phyloP scores from a whole-genome alignment of 2,888 invertebrate genomes.

The Polydrusus pterygomalis region DNA sequence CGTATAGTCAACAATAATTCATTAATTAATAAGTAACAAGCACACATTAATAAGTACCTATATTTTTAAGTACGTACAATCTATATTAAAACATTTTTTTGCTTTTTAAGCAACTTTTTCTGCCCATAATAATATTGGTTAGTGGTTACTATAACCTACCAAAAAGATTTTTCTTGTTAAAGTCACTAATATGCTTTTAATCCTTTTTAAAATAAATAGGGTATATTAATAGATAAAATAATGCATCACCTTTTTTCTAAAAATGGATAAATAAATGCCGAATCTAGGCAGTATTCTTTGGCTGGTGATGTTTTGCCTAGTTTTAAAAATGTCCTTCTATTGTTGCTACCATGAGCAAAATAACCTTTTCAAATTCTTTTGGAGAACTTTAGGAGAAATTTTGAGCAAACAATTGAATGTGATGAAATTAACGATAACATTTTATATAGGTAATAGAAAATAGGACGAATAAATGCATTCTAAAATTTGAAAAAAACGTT shows the following conservation, averaged over 20 bases:
- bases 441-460: too few relatives aligned
- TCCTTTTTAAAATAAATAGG: constrained; percentile 20
- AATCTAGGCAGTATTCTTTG: too few relatives aligned
- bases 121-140: constrained; percentile 66
- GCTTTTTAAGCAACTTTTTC: constrained; percentile 60
- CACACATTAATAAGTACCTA: constrained; percentile 47
- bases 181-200: constrained; percentile 16
- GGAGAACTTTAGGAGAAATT: too few relatives aligned
- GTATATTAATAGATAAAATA: neutral
- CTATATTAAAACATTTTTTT: constrained; percentile 38
- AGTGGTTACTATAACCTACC: constrained; percentile 70
- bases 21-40: constrained; percentile 43
- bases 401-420: too few relatives aligned
- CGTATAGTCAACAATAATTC: constrained; percentile 35
- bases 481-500: neutral
- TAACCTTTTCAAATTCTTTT: too few relatives aligned
- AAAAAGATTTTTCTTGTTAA: constrained; percentile 24
- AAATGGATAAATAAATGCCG: too few relatives aligned
- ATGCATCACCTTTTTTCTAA: too few relatives aligned
- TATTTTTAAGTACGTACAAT: constrained; percentile 23
- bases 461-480: neutral
- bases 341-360: too few relatives aligned
- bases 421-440: too few relatives aligned
- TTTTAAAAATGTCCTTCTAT: too few relatives aligned
- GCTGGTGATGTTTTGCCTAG: too few relatives aligned